These are phyloP conservation scores for Episyrphus balteatus DNA, from an alignment of 1,140 invertebrate genomes.

Conservation along the genomic window DNA sequence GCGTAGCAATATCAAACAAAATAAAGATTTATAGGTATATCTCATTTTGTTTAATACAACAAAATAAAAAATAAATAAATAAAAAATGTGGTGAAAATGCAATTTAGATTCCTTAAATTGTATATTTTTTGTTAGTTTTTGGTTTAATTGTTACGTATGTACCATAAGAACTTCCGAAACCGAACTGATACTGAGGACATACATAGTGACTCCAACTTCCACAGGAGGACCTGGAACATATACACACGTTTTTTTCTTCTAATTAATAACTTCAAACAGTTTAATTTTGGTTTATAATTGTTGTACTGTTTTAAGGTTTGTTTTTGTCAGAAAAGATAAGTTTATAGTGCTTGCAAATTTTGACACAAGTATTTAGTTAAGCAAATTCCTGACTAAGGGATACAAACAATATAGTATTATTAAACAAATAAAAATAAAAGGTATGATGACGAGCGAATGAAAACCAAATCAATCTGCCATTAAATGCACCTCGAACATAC, in stretches of 20 bases:
- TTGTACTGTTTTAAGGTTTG: not conserved
- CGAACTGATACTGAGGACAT: slow-evolving; percentile 95
- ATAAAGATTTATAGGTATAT: too few species aligned
- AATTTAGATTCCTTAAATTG: too few species aligned
- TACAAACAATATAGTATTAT: not conserved
- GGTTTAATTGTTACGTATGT: slow-evolving; percentile 35
- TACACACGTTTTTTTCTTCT: slow-evolving; percentile 29
- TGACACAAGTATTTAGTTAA: too few species aligned
- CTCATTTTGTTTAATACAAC: too few species aligned
- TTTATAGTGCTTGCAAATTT: not conserved
- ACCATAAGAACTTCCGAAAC: slow-evolving; percentile 98
- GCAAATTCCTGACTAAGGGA: too few species aligned
- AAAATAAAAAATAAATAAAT: too few species aligned
- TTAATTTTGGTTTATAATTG: not conserved
- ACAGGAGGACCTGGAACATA: slow-evolving; percentile 84
- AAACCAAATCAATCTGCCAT: slow-evolving; percentile 11
- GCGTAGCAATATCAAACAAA: too few species aligned
- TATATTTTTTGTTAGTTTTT: slow-evolving; percentile 2
- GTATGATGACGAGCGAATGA: slow-evolving; percentile 4
- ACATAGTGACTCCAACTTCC: slow-evolving; percentile 94
- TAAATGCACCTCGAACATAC: too few species aligned
- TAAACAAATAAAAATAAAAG: not conserved
- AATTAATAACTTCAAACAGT: not conserved
- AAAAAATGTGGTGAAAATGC: too few species aligned
- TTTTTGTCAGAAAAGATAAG: not conserved